These are phyloP conservation scores for Rafetus swinhoei DNA, from an alignment of 2,113 vertebrate species.

Conservation along the genomic window DNA sequence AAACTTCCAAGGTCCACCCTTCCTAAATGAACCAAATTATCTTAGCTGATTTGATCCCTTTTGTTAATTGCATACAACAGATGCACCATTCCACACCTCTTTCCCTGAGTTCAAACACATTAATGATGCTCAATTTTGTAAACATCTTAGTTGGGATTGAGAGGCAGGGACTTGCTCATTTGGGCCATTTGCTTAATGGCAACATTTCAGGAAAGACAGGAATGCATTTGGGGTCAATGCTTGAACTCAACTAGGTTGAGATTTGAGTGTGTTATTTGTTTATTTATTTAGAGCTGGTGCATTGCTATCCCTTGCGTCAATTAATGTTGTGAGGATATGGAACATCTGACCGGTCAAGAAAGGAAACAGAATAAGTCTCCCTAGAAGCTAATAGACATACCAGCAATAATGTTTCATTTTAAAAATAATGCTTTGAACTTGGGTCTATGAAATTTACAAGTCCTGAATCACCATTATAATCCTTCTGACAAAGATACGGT, in stretches of 20 bases:
- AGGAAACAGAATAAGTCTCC: neutral
- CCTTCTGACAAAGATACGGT: neutral
- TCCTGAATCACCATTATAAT: neutral
- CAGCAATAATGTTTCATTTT: neutral
- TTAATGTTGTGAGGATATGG: neutral
- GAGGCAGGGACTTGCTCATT: neutral
- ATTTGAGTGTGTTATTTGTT: neutral
- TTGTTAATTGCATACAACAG: neutral
- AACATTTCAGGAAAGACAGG: neutral
- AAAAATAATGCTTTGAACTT: neutral
- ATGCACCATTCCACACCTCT: neutral
- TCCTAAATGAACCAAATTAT: neutral
- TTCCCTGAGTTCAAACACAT: neutral
- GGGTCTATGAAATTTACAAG: neutral
- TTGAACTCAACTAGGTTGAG: neutral
- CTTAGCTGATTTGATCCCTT: too few species aligned
- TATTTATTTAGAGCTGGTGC: neutral
- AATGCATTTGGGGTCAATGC: neutral
- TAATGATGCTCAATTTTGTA: neutral
- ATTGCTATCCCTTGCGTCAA: neutral
- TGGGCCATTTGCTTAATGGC: neutral
- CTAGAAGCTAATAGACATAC: neutral
- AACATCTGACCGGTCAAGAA: neutral
- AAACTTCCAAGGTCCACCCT: neutral
- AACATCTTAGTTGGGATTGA: neutral